Evolutionary conservation across 2,113 vertebrate species (phyloP), one percentile per base, ranked within the genome.

Genomic region (Microtus pennsylvanicus): DNA sequence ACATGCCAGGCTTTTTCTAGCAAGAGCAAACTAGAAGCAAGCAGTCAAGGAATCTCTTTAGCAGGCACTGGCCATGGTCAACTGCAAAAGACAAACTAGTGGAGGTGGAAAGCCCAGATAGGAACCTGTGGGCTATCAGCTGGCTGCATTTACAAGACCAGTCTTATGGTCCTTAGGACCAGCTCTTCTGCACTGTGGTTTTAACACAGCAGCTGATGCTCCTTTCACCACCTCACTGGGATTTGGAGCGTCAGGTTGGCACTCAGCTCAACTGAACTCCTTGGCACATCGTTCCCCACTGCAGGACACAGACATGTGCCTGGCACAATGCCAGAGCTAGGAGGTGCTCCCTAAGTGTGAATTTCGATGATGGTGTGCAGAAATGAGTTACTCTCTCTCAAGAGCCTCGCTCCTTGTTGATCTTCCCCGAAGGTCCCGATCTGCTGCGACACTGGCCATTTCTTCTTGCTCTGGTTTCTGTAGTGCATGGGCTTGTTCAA

Each of bases 321-420:
- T 13, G 9, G 22, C 33, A 47, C 24, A 14, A 6, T 11, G 50
- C 76, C 77, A 14, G 52, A 0, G 7, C 17, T 22, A 5, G 10
- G 24, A 85, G 55, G n/a, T 0, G 0, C 8, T 81, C 38, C 50
- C 52, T 58, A 0, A 4, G 30, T 63, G 77, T 67, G 33, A 33
- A 19, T 67, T 47, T 38, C 26, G 1, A 47, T 67, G 50, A 3
- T 0, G 12, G 10, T 1, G 3, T 11, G 5, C 45, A 35, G 19
- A 21, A 45, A 16, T 12, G 4, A 52, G 50, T 7, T 6, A 42
- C 1, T 3, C 35, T 10, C 47, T 58, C 22, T 58, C 58, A 47
- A 16, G 82, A 72, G 21, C 16, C 5, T 4, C 10, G 61, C 9
- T 67, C 63, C 38, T 65, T 38, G 8, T 22, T 9, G 30, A 1